Evolutionary conservation across 1,140 invertebrate species (phyloP), one percentile per base, ranked within the genome.

Genomic region (Trachymyrmex septentrionalis): DNA sequence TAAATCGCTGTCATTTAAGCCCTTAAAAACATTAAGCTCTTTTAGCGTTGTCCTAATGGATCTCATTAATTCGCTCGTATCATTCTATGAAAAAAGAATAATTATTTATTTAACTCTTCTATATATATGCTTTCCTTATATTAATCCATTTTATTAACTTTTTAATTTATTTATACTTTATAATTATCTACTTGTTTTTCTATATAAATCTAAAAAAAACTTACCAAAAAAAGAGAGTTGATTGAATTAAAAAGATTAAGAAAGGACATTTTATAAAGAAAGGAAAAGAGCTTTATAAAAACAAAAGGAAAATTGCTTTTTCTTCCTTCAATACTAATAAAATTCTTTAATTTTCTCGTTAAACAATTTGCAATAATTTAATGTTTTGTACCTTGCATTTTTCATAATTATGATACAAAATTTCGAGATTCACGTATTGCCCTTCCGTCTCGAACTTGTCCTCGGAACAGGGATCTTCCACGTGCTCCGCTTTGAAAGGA

Each of bases 391-490:
- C 91, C 75, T 91, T 91, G 84, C 91, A 92, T 12, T 2, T 67
- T 88, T 75, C 69, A 38, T 93, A 93, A 61, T 86, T 69, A 34
- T 63, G 53, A 21, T 92, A 92, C 4, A 92, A 61, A 19, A 86
- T 4, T 55, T 50, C 50, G 9, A 93, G 44, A 85, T 93, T 66
- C 38, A 93, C 72, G 69, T 59, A 64, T 0, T 82, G 48, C n/a
- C 66, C 21, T 57, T 81, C 44, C n/a, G 3, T 85, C 0, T 91
- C 57, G 0, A 34, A n/a, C 19, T 76, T 21, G 19, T 48, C 38
- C 0, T 78, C 53, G 24, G 63, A 75, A 59, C 91, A 93, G 1
- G 48, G 16, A 77, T 93, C 67, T 1, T 92, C 78, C 16, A 27
- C 19, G 7, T 86, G 10, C 1, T 81, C 63, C 5, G 30, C 30